Percentiles rank a stretch among this genome's conserved stretches.
Evolutionary conservation across 2,113 vertebrate genomes (phyloP).

Genomic region (Rana temporaria): DNA sequence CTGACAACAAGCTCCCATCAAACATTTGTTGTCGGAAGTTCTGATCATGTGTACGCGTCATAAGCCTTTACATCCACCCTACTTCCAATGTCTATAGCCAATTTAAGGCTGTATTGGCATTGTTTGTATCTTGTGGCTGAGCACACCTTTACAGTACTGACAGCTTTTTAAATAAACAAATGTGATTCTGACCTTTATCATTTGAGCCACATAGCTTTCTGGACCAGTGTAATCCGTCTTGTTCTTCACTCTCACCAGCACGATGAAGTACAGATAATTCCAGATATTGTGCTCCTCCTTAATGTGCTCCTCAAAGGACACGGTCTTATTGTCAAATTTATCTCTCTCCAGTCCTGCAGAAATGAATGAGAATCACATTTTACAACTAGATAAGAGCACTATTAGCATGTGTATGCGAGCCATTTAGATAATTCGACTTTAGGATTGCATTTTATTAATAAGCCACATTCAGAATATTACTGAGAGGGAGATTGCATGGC

Average conservation of each 20-base stretch:
- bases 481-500: no score
- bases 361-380: slow-evolving; percentile 38
- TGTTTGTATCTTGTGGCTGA: no score
- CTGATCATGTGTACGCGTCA: no score
- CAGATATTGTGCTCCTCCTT: slow-evolving; percentile 98
- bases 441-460: background rate
- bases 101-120: no score
- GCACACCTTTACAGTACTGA: background rate
- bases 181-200: slow-evolving; percentile 86
- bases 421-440: slow-evolving; percentile 9
- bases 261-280: slow-evolving; percentile 98
- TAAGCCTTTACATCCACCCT: no score
- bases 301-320: slow-evolving; percentile 97
- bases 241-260: slow-evolving; percentile 93
- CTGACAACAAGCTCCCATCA: no score
- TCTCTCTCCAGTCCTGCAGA: slow-evolving; percentile 90
- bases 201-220: slow-evolving; percentile 94
- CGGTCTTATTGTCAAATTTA: slow-evolving; percentile 98
- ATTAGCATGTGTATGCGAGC: slow-evolving; percentile 15
- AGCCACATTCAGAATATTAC: background rate
- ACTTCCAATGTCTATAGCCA: no score
- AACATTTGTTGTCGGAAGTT: no score
- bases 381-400: slow-evolving; percentile 29
- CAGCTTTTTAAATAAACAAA: background rate
- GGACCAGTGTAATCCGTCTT: slow-evolving; percentile 96